phyloP scores from a whole-genome alignment of 2,888 invertebrate genomes.

The Heliconius ismenius region DNA sequence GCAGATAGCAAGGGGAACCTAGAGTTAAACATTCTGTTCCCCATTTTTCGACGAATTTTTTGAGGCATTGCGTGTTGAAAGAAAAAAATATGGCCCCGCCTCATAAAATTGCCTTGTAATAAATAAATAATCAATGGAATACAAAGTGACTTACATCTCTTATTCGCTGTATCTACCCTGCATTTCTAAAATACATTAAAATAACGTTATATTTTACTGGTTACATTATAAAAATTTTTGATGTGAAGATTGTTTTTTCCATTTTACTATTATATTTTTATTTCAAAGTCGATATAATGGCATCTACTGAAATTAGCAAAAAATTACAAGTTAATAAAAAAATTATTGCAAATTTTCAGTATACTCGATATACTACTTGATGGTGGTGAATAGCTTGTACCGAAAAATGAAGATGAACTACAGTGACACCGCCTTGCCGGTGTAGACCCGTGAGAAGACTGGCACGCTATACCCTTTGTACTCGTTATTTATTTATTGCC shows the following conservation, averaged over 20 bases:
- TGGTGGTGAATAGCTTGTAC: constrained; percentile 70
- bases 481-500: constrained; percentile 20
- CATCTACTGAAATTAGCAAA: background rate
- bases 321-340: background rate
- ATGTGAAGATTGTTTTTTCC: no score
- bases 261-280: no score
- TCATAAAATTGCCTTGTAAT: no score
- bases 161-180: background rate
- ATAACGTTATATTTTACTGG: background rate
- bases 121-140: background rate
- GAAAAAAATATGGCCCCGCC: no score
- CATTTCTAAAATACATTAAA: background rate
- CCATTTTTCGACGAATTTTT: no score
- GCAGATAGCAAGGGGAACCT: no score
- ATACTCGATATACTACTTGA: constrained; percentile 67
- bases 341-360: constrained; percentile 56
- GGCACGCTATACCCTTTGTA: constrained; percentile 26
- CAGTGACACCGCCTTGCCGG: constrained; percentile 65
- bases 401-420: constrained; percentile 67
- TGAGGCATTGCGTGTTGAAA: no score
- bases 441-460: constrained; percentile 48
- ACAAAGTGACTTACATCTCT: background rate
- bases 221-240: no score
- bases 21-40: no score
- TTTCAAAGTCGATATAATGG: no score